phyloP scores from a whole-genome alignment of 2,113 vertebrate genomes.

The Proteles cristata region DNA sequence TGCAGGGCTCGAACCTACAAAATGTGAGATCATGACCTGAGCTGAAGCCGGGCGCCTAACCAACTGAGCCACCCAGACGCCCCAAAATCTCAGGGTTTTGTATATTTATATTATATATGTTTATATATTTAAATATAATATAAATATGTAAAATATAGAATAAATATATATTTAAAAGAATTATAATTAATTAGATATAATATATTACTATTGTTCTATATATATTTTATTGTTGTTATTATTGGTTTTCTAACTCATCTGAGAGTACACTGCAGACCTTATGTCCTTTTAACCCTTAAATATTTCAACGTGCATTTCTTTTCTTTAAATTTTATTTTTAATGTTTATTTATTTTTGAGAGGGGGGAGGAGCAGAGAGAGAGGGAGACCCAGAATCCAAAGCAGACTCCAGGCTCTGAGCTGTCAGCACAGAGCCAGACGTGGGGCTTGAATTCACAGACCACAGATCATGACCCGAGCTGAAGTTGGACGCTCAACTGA shows the following conservation, averaged over 20 bases:
- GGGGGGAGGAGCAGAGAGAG: background rate
- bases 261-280: background rate
- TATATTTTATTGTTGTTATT: background rate
- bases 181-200: background rate
- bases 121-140: background rate
- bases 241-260: slow-evolving; percentile 39
- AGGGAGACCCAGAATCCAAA: background rate
- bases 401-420: too few relatives aligned
- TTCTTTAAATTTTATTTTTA: background rate
- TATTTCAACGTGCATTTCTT: background rate
- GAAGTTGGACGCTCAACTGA: background rate
- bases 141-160: background rate
- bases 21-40: too few relatives aligned
- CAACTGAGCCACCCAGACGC: too few relatives aligned
- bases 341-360: background rate
- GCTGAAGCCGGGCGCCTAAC: too few relatives aligned
- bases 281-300: background rate
- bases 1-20: too few relatives aligned
- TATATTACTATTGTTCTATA: background rate
- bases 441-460: background rate
- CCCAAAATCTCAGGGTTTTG: too few relatives aligned
- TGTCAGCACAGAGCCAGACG: background rate
- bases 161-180: background rate
- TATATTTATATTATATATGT: background rate
- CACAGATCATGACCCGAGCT: background rate